Evolutionary conservation across 2,113 vertebrate genomes (phyloP).

Genomic region (Cynopterus brachyotis): DNA sequence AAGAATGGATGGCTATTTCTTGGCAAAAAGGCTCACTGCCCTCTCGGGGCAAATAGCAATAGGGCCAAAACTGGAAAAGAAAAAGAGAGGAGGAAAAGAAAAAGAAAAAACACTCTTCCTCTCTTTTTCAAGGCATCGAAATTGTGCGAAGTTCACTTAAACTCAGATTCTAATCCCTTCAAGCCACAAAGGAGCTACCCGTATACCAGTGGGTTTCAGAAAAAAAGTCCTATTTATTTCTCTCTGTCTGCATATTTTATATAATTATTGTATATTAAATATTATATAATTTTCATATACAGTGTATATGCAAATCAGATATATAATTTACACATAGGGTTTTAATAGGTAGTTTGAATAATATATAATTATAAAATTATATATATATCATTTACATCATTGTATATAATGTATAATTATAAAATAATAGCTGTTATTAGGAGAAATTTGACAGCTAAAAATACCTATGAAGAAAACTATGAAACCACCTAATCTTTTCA

Average conservation of each 20-base stretch:
- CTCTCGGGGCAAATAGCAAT: neutral
- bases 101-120: neutral
- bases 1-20: neutral
- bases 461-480: neutral
- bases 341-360: neutral
- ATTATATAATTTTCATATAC: rapidly evolving
- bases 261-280: too few species aligned
- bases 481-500: neutral
- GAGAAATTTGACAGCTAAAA: neutral
- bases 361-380: neutral
- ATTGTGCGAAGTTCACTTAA: neutral
- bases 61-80: neutral
- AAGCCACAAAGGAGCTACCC: rapidly evolving
- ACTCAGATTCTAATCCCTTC: neutral
- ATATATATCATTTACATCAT: neutral
- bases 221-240: neutral
- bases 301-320: neutral
- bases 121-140: neutral
- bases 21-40: neutral
- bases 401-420: neutral
- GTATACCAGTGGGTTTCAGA: neutral
- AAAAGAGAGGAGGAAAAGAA: neutral
- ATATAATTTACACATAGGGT: neutral
- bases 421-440: neutral
- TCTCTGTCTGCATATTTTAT: neutral